These are phyloP conservation scores for Cossypha caffra DNA, from an alignment of 2,797 vertebrate species.

Conservation along the genomic window DNA sequence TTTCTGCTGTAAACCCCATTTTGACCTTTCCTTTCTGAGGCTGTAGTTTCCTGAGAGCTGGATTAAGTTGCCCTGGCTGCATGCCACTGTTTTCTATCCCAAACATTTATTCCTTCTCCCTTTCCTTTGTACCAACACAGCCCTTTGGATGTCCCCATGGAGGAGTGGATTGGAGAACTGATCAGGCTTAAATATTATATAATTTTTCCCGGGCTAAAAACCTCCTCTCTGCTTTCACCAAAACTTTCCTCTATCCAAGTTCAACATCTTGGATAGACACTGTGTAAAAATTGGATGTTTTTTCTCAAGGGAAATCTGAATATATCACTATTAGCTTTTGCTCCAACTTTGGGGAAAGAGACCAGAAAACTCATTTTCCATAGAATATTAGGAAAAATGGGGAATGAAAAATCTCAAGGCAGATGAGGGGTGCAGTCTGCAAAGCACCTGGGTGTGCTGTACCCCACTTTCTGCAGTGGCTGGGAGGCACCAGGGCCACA, in stretches of 20 bases:
- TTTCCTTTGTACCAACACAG: not conserved
- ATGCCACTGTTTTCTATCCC: not conserved
- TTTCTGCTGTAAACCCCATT: slow-evolving; percentile 41
- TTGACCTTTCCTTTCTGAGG: slow-evolving; percentile 29
- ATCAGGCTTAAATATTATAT: not conserved
- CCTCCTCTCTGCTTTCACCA: not conserved
- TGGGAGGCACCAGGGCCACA: not conserved
- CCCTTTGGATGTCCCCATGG: not conserved
- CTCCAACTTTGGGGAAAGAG: not conserved
- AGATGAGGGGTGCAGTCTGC: not conserved
- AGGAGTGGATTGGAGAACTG: not conserved
- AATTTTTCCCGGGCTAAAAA: not conserved
- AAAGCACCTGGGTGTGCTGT: not conserved
- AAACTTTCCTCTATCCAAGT: slow-evolving; percentile 8
- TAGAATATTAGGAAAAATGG: not conserved
- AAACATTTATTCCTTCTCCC: not conserved
- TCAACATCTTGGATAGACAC: not conserved
- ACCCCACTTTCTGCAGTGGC: not conserved
- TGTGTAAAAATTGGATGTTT: slow-evolving; percentile 4
- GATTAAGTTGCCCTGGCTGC: slow-evolving; percentile 36
- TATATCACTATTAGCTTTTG: not conserved
- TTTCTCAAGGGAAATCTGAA: not conserved
- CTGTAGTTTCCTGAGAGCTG: slow-evolving; percentile 1
- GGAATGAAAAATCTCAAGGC: not conserved
- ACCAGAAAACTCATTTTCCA: not conserved